These are phyloP conservation scores for Steinernema scapterisci DNA, from an alignment of 2,888 invertebrate genomes.

Conservation along the genomic window DNA sequence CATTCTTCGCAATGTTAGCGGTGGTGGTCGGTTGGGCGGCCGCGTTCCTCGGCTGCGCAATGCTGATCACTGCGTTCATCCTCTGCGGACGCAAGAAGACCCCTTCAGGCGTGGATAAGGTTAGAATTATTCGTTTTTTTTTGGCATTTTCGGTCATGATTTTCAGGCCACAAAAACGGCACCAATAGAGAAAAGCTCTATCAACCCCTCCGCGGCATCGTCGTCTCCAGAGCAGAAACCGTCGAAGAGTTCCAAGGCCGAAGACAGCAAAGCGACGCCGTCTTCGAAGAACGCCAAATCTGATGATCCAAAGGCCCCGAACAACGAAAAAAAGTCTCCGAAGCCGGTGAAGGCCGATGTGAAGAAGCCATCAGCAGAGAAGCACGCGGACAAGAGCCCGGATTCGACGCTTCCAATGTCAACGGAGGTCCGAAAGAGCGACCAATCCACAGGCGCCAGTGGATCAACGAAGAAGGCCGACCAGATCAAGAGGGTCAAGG, in stretches of 20 bases:
- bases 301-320: not conserved
- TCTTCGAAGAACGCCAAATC: not conserved
- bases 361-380: not conserved
- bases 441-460: too few relatives aligned
- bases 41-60: not conserved
- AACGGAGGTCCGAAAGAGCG: too few relatives aligned
- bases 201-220: too few relatives aligned
- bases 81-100: conserved; percentile 24
- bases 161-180: not conserved
- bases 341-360: not conserved
- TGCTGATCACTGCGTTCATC: not conserved
- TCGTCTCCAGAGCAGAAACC: not conserved
- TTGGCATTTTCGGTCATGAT: not conserved
- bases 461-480: too few relatives aligned
- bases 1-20: not conserved
- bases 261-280: not conserved
- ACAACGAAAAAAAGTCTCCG: not conserved
- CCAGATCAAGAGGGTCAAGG: too few relatives aligned
- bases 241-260: not conserved
- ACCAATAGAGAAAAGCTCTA: not conserved
- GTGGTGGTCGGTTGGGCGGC: not conserved
- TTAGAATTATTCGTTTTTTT: not conserved
- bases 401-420: too few relatives aligned
- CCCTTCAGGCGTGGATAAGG: conserved; percentile 7
- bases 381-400: too few relatives aligned